phyloP scores from a whole-genome alignment of 2,797 vertebrate species.

The Meriones psammophilus region DNA sequence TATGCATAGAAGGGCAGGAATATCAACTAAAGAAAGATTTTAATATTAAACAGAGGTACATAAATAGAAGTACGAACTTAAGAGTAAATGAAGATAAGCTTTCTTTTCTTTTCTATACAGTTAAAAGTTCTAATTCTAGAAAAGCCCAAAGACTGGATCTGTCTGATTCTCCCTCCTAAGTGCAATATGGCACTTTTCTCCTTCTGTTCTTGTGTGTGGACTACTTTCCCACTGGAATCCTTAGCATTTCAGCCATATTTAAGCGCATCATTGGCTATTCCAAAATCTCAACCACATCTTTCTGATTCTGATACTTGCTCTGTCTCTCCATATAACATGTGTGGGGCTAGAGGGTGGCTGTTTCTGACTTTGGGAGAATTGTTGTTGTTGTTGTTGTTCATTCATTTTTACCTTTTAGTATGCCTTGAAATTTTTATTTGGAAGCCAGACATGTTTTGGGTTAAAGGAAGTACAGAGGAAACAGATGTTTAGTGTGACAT shows the following conservation, averaged over 20 bases:
- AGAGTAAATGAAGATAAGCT: background rate
- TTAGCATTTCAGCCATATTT: background rate
- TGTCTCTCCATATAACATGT: background rate
- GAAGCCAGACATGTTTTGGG: background rate
- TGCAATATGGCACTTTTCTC: background rate
- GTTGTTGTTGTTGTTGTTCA: background rate
- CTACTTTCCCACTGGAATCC: background rate
- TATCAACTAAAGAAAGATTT: background rate
- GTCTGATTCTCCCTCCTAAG: background rate
- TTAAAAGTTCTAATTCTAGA: constrained; percentile 29
- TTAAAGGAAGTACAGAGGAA: background rate
- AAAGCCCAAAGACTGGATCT: background rate
- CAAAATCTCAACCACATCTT: background rate
- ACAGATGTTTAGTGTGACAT: background rate
- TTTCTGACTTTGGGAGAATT: background rate
- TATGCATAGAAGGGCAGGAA: background rate
- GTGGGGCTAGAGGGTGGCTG: no score
- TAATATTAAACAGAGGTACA: background rate
- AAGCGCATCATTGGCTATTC: background rate
- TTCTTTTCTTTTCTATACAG: background rate
- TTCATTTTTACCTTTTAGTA: constrained; percentile 17
- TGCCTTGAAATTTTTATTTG: background rate
- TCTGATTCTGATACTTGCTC: background rate
- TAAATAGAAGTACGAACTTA: background rate
- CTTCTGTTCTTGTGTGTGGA: background rate